A percentile compares a stretch with the other conserved stretches of the same genome.
Evolutionary conservation across 2,113 vertebrate species (phyloP).

Genomic region (Erpornis zantholeuca): DNA sequence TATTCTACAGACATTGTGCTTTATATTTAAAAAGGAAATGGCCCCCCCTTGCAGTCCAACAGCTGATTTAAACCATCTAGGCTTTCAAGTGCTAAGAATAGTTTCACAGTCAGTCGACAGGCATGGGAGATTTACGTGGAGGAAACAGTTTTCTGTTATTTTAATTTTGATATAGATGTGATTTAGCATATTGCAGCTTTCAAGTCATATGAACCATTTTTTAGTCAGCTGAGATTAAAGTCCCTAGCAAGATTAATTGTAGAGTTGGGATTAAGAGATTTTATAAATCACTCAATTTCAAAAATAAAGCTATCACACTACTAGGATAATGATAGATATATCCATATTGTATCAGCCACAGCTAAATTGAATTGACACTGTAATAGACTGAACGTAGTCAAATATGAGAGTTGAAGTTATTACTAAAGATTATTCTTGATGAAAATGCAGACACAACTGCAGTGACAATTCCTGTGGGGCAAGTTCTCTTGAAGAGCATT

Average conservation of each 20-base stretch:
- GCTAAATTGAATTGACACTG: constrained; percentile 48
- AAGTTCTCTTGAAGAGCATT: not conserved
- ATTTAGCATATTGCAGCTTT: constrained; percentile 41
- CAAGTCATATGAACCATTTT: constrained; percentile 15
- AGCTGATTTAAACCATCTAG: not conserved
- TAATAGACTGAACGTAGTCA: not conserved
- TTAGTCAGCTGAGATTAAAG: constrained; percentile 47
- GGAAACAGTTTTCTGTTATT: constrained; percentile 40
- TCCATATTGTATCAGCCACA: constrained; percentile 14
- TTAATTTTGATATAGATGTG: constrained; percentile 49
- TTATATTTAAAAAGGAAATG: not conserved
- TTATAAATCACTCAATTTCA: constrained; percentile 51
- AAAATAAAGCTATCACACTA: constrained; percentile 36
- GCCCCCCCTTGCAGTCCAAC: not conserved
- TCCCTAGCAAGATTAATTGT: constrained; percentile 46
- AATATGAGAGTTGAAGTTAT: constrained; percentile 11
- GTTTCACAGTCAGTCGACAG: not conserved
- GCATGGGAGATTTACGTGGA: not conserved
- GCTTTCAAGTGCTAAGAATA: not conserved
- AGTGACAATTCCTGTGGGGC: not conserved
- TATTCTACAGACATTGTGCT: not conserved
- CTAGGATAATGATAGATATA: constrained; percentile 16
- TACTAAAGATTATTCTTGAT: constrained; percentile 18
- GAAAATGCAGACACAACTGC: not conserved
- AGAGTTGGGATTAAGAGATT: constrained; percentile 52